Conservation (phyloP, 2,113 vertebrate species). For the Paramormyrops kingsleyae region DNA sequence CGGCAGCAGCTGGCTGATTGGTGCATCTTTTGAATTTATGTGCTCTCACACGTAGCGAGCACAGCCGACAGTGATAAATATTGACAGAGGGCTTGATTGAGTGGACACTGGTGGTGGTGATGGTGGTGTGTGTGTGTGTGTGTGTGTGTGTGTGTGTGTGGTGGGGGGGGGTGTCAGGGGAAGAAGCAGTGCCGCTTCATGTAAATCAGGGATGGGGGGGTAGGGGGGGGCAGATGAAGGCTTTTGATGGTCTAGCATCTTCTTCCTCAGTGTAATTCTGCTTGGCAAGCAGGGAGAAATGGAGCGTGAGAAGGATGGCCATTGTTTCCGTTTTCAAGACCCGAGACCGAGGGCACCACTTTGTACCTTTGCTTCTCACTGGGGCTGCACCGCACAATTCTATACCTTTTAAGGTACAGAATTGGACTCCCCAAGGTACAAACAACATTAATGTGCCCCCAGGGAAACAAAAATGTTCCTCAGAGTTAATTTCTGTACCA, state of each 20-base stretch:
- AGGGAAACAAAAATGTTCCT: too few species aligned
- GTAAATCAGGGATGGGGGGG: neutral
- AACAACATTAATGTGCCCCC: too few species aligned
- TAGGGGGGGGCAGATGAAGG: neutral
- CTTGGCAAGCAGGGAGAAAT: neutral
- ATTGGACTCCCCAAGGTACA: too few species aligned
- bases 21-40: slow-evolving; percentile 22
- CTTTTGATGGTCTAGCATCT: neutral
- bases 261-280: neutral
- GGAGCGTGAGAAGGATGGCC: neutral
- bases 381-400: too few species aligned
- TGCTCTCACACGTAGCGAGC: neutral
- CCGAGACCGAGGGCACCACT: neutral
- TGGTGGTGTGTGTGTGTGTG: neutral
- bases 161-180: neutral
- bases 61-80: slow-evolving; percentile 18
- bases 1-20: neutral
- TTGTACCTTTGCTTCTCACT: too few species aligned
- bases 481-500: too few species aligned
- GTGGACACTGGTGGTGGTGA: slow-evolving; percentile 1
- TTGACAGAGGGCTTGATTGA: slow-evolving; percentile 23
- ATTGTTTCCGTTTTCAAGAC: neutral
- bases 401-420: too few species aligned
- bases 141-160: neutral
- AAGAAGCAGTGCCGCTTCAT: neutral